Base-by-base conservation (phyloP, 2,888 invertebrate genomes). In the Spisula subtruncata region DNA sequence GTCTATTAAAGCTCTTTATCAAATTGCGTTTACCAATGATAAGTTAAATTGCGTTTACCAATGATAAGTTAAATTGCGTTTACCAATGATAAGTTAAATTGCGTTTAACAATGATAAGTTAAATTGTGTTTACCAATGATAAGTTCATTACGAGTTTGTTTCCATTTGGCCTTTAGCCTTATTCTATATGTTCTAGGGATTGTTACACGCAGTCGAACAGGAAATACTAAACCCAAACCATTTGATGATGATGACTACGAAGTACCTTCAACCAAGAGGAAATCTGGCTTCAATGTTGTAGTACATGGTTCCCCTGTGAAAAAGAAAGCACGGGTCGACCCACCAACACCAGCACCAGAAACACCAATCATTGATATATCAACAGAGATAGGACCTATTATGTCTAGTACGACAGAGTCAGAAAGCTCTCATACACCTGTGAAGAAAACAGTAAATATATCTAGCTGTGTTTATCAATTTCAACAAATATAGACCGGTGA, bases 131-230 rank as follows among this genome's bases (percentile, higher is more conserved):
- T 48, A 48, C 48, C 12, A 8, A 12, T 48, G 48, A 5, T 51
- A 10, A 16, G 51, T 51, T 51, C 14, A 14, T 51, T 10, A 51
- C 51, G 14, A 51, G 1, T 51, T 66, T 10, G 12, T 25, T 66
- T 8, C 60, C 2, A 25, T 25, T 25, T 66, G 60, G 25, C 25
- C 2, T 66, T 10, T 25, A n/a, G 25, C 10, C 25, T 25, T 4
- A 25, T 66, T n/a, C 25, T 25, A 6, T 81, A 29, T 82, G 0
- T 83, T 2, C 60, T 5, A 66, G 92, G 87, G 12, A 88, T 90
- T 51, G 87, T 92, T 25, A 92, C 92, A 5, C 88, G 92, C 75
- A 90, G 91, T 54, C 71, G 91, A 20, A 91, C 91, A 18, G 92
- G 92, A n/a, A 85, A 83, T 16, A 86, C 87, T 10, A 92, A 90